A percentile compares a stretch with the other conserved stretches of the same genome.
Conservation (phyloP, 2,797 vertebrate genomes). For the Triplophysa bombifrons region DNA sequence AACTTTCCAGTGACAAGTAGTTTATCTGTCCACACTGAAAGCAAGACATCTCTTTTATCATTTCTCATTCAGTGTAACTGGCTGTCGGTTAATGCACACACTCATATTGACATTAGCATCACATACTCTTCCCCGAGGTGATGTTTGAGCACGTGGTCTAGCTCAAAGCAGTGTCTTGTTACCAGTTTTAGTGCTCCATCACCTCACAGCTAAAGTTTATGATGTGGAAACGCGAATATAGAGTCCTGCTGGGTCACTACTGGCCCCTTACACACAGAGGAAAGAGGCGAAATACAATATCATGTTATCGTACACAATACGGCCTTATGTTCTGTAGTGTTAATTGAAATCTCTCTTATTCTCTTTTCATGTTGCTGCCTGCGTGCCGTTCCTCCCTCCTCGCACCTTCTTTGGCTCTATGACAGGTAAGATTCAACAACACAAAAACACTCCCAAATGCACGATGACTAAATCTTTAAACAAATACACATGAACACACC, state of each 20-base stretch:
- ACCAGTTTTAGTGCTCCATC: constrained; percentile 19
- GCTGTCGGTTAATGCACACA: background rate
- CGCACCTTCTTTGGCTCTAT: constrained; percentile 40
- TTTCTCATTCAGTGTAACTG: background rate
- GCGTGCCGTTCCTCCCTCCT: constrained; percentile 25
- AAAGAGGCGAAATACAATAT: constrained; percentile 41
- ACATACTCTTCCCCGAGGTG: background rate
- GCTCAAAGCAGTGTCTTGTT: constrained; percentile 35
- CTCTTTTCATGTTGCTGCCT: constrained; percentile 51
- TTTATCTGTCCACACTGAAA: background rate
- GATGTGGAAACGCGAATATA: constrained; percentile 29
- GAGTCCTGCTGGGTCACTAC: constrained; percentile 20
- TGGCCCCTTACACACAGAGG: constrained; percentile 31
- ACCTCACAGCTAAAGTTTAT: constrained; percentile 29
- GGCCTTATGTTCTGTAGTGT: constrained; percentile 27
- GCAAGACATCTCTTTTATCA: background rate
- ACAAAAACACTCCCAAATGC: constrained; percentile 5
- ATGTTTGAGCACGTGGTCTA: background rate
- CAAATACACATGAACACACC: background rate
- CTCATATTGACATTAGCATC: background rate
- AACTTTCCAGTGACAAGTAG: background rate
- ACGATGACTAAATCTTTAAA: constrained; percentile 38
- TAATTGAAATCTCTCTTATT: constrained; percentile 44
- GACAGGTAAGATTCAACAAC: constrained; percentile 52
- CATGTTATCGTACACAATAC: constrained; percentile 29